Base-by-base conservation (phyloP, 2,888 invertebrate species). In the Acleris literana region DNA sequence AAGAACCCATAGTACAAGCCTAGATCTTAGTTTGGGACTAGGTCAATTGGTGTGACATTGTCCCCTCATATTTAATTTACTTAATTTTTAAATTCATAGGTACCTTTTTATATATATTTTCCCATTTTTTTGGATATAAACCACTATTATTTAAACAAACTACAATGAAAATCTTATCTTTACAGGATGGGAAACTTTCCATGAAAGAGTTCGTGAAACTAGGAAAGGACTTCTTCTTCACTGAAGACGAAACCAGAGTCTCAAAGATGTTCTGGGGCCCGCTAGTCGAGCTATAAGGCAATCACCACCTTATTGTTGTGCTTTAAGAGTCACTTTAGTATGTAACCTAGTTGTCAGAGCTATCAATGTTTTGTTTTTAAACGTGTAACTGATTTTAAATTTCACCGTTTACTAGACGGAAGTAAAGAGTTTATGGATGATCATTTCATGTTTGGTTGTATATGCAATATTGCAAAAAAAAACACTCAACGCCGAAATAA, bases 201-300 rank as follows among this genome's bases (percentile, higher is more conserved):
- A 82, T 94, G 65, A 94, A 96, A 80, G 97, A 97, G 85, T 97
- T 97, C 80, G 95, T 97, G 25, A 95, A 95, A 78, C 93, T 96
- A 66, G 97, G 97, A 29, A 95, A 95, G 68, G 96, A 97, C 71
- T 97, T 95, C 84, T 97, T 97, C 87, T 88, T 95, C 60, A 95
- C 96, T 0, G 96, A 97, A 80, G 95, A 97, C 81, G 94, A 96
- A 74, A 93, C 90, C 3, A 94, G 93, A 72, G 95, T 97, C 68
- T 97, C 97, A 76, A 96, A 96, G 88, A 95, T 96, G 93, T 97
- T 97, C 80, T 97, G 97, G 97, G 97, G 97, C 39, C 97, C 97
- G 9, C 90, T 97, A 57, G 93, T 94, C 65, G 89, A 94, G 72
- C 93, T 94, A 79, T 93, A 85, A 83, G 75, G 77, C 76, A 62